Conservation (phyloP, 2,113 vertebrate species). For the Corydoras maculifer region DNA sequence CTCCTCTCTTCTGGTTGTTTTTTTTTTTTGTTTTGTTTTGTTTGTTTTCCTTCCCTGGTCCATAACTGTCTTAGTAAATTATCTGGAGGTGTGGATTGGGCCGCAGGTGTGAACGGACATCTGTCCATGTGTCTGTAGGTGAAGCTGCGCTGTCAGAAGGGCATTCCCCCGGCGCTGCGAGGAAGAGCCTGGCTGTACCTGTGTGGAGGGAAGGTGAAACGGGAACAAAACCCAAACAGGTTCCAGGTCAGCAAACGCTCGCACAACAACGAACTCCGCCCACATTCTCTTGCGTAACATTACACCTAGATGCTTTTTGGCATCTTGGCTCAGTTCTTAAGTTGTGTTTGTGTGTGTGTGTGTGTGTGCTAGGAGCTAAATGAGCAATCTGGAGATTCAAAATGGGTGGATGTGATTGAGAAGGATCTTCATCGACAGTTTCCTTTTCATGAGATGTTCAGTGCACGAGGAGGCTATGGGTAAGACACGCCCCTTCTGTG, state of each 20-base stretch:
- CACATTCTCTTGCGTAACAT: neutral
- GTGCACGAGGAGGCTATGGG: constrained; percentile 89
- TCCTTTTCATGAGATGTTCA: constrained; percentile 98
- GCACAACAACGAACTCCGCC: neutral
- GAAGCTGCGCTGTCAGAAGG: constrained; percentile 91
- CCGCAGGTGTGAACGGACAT: too few relatives aligned
- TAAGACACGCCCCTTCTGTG: constrained; percentile 38
- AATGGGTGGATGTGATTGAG: constrained; percentile 93
- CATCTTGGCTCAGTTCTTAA: too few relatives aligned
- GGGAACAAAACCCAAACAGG: constrained; percentile 79
- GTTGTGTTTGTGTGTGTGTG: neutral
- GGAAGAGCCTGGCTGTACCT: constrained; percentile 96
- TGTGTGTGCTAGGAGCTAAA: constrained; percentile 75
- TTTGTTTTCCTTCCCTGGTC: too few relatives aligned
- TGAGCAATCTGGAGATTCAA: constrained; percentile 75
- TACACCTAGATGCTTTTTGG: too few relatives aligned
- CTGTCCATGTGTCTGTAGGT: constrained; percentile 65
- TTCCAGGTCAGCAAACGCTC: constrained; percentile 74
- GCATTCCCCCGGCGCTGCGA: constrained; percentile 89
- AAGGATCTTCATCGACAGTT: constrained; percentile 94
- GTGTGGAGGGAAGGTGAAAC: constrained; percentile 85
- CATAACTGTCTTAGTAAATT: too few relatives aligned
- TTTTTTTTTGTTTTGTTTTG: too few relatives aligned
- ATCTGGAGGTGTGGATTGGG: too few relatives aligned
- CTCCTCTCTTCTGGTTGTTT: too few relatives aligned